These are phyloP conservation scores for Cuculus canorus DNA, from an alignment of 2,797 vertebrate genomes.

Conservation along the genomic window DNA sequence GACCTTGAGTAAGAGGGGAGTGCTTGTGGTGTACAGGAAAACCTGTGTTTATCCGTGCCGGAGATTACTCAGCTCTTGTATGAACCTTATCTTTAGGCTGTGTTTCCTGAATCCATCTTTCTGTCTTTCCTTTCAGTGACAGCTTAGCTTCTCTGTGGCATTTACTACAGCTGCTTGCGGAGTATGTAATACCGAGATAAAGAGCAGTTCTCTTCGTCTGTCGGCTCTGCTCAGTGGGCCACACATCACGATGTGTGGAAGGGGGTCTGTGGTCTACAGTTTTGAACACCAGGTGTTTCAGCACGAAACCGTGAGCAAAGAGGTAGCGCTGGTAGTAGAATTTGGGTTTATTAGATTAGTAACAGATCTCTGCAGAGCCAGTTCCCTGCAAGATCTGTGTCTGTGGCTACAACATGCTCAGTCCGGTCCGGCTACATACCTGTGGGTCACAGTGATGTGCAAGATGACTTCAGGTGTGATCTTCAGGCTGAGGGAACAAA, in stretches of 20 bases:
- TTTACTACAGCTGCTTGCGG: slow-evolving; percentile 21
- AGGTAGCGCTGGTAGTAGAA: background rate
- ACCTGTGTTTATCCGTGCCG: background rate
- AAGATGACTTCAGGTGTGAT: slow-evolving; percentile 1
- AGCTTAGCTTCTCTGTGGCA: slow-evolving; percentile 10
- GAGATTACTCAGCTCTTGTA: slow-evolving; percentile 38
- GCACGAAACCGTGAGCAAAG: background rate
- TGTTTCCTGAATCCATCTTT: slow-evolving; percentile 61
- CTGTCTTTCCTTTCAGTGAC: slow-evolving; percentile 51
- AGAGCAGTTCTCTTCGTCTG: background rate
- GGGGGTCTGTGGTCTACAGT: background rate
- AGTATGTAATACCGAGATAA: slow-evolving; percentile 10
- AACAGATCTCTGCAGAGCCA: background rate
- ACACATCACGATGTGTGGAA: background rate
- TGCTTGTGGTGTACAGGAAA: background rate
- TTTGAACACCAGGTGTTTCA: background rate
- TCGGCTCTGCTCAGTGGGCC: slow-evolving; percentile 15
- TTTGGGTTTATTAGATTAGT: background rate
- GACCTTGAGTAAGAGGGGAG: background rate
- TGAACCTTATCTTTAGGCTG: slow-evolving; percentile 53
- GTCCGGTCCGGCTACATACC: slow-evolving; percentile 3
- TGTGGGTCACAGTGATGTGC: background rate
- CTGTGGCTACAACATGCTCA: background rate
- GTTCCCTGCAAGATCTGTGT: background rate
- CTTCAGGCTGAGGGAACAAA: slow-evolving; percentile 9